A percentile compares a stretch with the other conserved stretches of the same genome.
Evolutionary conservation across 2,113 vertebrate species (phyloP).

Genomic region (Collichthys lucidus): DNA sequence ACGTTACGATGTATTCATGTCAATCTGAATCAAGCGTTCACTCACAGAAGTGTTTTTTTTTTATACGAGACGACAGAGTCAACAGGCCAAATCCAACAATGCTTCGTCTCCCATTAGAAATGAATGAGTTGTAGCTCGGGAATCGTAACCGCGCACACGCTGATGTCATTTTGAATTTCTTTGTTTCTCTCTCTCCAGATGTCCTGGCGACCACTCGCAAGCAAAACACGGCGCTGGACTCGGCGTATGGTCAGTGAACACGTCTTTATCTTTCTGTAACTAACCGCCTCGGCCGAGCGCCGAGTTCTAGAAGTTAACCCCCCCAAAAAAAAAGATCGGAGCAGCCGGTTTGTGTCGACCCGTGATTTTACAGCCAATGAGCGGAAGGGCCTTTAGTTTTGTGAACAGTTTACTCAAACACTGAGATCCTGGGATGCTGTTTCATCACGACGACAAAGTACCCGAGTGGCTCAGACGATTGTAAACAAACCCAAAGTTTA

Average conservation of each 20-base stretch:
- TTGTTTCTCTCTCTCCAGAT: slow-evolving; percentile 74
- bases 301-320: neutral
- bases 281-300: neutral
- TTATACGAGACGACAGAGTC: slow-evolving; percentile 18
- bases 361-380: neutral
- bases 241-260: slow-evolving; percentile 84
- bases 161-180: neutral
- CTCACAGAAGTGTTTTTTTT: slow-evolving; percentile 21
- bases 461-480: neutral
- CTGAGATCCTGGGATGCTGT: neutral
- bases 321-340: neutral
- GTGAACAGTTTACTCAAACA: neutral
- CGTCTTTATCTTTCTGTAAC: slow-evolving; percentile 1
- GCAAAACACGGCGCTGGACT: slow-evolving; percentile 83
- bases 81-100: slow-evolving; percentile 14
- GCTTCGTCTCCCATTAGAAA: slow-evolving; percentile 2
- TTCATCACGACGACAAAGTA: neutral
- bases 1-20: slow-evolving; percentile 42
- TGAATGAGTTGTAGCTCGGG: neutral
- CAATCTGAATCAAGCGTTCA: slow-evolving; percentile 39
- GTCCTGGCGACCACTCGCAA: slow-evolving; percentile 85
- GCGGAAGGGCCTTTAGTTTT: neutral
- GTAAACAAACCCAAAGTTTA: neutral
- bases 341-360: neutral
- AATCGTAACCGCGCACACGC: neutral